A percentile compares a stretch with the other conserved stretches of the same genome.
These are phyloP conservation scores for Myrmecophaga tridactyla DNA, from an alignment of 2,113 vertebrate genomes.

Conservation along the genomic window DNA sequence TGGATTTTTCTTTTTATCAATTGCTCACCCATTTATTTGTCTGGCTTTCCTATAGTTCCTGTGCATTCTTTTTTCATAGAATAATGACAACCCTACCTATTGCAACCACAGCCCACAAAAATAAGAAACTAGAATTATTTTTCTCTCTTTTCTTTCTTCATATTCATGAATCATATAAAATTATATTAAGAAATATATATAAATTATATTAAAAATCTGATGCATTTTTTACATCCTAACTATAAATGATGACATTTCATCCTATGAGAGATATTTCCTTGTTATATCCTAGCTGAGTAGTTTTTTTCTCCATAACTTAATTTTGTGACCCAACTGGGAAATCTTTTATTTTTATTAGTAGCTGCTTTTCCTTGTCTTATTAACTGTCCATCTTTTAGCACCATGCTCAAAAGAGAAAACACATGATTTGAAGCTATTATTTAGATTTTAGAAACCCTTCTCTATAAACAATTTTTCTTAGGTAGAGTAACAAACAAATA, in stretches of 20 bases:
- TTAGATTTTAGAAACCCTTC: conserved; percentile 60
- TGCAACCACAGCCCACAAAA: rapidly evolving
- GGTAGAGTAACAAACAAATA: conserved; percentile 70
- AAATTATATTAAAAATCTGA: neutral
- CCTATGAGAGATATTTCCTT: conserved; percentile 59
- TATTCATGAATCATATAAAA: neutral
- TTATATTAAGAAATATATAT: no score
- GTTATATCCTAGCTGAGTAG: conserved; percentile 55
- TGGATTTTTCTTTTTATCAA: neutral
- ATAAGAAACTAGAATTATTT: neutral
- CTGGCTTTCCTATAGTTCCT: neutral
- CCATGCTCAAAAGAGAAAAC: conserved; percentile 55
- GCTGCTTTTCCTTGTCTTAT: conserved; percentile 64
- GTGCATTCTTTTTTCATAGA: neutral
- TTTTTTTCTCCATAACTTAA: neutral
- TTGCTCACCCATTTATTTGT: neutral
- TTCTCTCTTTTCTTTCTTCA: neutral
- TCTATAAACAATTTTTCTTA: conserved; percentile 81
- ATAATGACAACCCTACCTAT: neutral
- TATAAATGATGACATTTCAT: neutral
- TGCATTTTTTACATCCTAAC: neutral
- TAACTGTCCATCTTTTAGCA: conserved; percentile 40
- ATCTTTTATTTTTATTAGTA: conserved; percentile 73
- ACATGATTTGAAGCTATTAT: conserved; percentile 55
- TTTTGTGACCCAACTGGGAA: conserved; percentile 66